Base-by-base conservation (phyloP, 2,888 invertebrate genomes). In the Pseudanteris insignis region DNA sequence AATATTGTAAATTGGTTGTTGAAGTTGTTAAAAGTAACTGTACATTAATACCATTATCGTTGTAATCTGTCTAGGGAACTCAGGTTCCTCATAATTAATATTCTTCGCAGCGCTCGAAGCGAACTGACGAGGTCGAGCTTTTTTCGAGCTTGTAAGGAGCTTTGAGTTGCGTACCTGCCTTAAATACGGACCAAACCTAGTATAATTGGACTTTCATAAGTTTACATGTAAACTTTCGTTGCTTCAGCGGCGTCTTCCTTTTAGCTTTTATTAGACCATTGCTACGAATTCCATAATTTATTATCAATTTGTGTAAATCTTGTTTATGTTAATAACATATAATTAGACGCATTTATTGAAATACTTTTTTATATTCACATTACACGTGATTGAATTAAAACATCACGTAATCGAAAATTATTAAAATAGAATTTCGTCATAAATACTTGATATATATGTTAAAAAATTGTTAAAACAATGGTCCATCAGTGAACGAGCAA, bases 141-240 rank as follows among this genome's bases (percentile, higher is more conserved):
- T 21, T 21, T 50, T 48, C 18, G 6, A 13, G 26, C 41, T 26
- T 24, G 13, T 41, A 51, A 41, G 43, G 29, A 36, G 36, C 51
- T 21, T 21, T 5, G n/a, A n/a, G n/a, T n/a, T n/a, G n/a, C n/a
- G n/a, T n/a, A n/a, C n/a, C 21, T 21, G 21, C 21, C 7, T 21
- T 5, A 21, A 7, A 21, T 5, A 5, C 3, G 21, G 3, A 5
- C 21, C 7, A 21, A 21, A 21, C 7, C 21, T 21, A 21, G 21
- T 21, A 21, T 21, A 21, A 21, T 21, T 21, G 21, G 7, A 7
- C 21, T 5, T 21, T 21, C 21, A 7, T 21, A 21, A 21, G 21
- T 21, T 21, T 3, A 21, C 3, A 21, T 7, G 7, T 5, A 5
- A 21, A 21, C 3, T 21, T 21, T 5, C 4, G 7, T 7, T 5